These are phyloP conservation scores for Tachuris rubrigastra DNA, from an alignment of 2,113 vertebrate genomes.

Conservation along the genomic window DNA sequence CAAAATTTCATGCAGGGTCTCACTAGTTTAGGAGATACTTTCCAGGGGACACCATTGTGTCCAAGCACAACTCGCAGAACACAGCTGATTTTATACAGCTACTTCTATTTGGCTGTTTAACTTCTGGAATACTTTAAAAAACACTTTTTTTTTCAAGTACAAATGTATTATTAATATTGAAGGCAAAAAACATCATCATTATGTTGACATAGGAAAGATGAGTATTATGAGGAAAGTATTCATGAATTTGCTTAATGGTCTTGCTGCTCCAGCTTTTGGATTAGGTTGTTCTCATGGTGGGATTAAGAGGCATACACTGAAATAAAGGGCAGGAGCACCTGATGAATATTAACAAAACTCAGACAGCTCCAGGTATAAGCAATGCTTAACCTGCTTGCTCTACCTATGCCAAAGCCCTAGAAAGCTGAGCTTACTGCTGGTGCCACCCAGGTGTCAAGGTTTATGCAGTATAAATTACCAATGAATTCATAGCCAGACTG, in stretches of 20 bases:
- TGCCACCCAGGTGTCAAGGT: background rate
- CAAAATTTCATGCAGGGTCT: background rate
- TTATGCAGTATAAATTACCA: background rate
- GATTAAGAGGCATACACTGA: conserved; percentile 23
- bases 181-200: background rate
- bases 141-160: background rate
- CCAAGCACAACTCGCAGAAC: background rate
- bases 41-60: background rate
- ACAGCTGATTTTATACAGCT: background rate
- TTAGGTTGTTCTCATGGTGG: conserved; percentile 1
- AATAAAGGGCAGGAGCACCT: background rate
- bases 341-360: conserved; percentile 33
- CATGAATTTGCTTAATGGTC: conserved; percentile 42
- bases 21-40: background rate
- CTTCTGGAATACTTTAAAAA: background rate
- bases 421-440: background rate
- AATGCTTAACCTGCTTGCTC: background rate
- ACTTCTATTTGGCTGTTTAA: background rate
- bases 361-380: background rate
- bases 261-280: background rate
- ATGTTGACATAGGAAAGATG: conserved; percentile 38
- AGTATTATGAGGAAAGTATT: conserved; percentile 20
- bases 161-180: conserved; percentile 31
- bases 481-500: background rate
- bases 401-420: background rate